These are phyloP conservation scores for Scrobipalpa costella DNA, from an alignment of 2,888 invertebrate genomes.

Conservation along the genomic window DNA sequence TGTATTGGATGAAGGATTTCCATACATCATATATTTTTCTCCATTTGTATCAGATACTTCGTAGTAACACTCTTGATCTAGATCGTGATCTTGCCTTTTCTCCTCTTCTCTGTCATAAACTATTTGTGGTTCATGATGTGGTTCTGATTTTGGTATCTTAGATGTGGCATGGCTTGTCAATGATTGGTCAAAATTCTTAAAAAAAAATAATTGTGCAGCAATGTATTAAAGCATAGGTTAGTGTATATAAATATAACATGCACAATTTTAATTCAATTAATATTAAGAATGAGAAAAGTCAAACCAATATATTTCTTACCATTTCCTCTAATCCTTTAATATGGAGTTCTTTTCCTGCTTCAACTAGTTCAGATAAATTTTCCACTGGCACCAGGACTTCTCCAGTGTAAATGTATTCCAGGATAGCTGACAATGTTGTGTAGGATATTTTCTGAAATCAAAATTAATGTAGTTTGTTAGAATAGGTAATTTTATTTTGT, in stretches of 20 bases:
- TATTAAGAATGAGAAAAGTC: too few species aligned
- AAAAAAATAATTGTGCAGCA: neutral
- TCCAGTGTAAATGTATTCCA: conserved; percentile 74
- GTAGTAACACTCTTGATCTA: conserved; percentile 21
- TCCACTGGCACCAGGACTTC: conserved; percentile 61
- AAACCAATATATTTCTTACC: too few species aligned
- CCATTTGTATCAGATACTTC: conserved; percentile 11
- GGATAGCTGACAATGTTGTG: conserved; percentile 56
- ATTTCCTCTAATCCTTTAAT: conserved; percentile 68
- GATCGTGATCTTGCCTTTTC: neutral
- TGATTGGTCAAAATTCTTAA: neutral
- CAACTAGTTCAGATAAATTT: conserved; percentile 56
- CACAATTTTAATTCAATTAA: too few species aligned
- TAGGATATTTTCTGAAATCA: conserved; percentile 69
- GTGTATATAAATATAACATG: too few species aligned
- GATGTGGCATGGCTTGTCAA: neutral
- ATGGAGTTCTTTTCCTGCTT: conserved; percentile 64
- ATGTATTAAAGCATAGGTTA: neutral
- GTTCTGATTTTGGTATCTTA: neutral
- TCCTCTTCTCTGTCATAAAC: neutral
- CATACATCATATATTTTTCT: conserved; percentile 15
- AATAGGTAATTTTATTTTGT: too few species aligned
- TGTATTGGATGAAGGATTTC: neutral
- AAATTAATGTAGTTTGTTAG: neutral
- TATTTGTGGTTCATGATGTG: neutral